Percentiles rank a stretch among this genome's conserved stretches.
These are phyloP conservation scores for Cheirogaleus major DNA, from an alignment of 2,797 vertebrate species.

Conservation along the genomic window DNA sequence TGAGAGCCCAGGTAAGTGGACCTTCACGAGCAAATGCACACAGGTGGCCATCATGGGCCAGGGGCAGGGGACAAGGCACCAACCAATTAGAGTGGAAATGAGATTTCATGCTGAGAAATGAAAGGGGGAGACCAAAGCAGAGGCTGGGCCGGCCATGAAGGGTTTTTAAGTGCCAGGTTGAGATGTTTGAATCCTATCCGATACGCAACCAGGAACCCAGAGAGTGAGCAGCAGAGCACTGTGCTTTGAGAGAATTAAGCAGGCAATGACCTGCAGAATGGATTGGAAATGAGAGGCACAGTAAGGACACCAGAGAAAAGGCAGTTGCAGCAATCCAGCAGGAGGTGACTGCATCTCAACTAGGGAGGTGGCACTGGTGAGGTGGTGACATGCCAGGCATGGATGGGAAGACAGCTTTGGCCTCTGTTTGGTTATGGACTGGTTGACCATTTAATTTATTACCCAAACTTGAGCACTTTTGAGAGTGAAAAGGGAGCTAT, in stretches of 20 bases:
- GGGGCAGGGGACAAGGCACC: not conserved
- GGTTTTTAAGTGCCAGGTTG: not conserved
- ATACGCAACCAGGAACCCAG: not conserved
- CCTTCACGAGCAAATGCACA: not conserved
- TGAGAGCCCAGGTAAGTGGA: not conserved
- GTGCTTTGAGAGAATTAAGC: slow-evolving; percentile 5
- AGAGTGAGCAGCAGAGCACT: not conserved
- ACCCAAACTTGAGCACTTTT: not conserved
- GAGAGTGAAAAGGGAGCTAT: not conserved
- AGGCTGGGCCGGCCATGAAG: not conserved
- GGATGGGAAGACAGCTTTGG: not conserved
- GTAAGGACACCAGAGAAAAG: not conserved
- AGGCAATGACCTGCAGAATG: not conserved
- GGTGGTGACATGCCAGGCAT: not conserved
- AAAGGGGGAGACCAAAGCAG: not conserved
- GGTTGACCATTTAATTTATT: slow-evolving; percentile 31
- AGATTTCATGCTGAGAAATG: not conserved
- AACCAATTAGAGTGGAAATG: not conserved
- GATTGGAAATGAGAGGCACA: not conserved
- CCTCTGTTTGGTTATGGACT: not conserved
- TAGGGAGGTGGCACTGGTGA: not conserved
- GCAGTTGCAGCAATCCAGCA: not conserved
- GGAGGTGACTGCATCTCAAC: not conserved
- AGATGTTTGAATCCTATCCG: not conserved
- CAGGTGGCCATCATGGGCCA: not conserved